Percentiles rank a stretch among this genome's conserved stretches.
Conservation (phyloP, 2,888 invertebrate genomes). For the Lepidonotus clava region DNA sequence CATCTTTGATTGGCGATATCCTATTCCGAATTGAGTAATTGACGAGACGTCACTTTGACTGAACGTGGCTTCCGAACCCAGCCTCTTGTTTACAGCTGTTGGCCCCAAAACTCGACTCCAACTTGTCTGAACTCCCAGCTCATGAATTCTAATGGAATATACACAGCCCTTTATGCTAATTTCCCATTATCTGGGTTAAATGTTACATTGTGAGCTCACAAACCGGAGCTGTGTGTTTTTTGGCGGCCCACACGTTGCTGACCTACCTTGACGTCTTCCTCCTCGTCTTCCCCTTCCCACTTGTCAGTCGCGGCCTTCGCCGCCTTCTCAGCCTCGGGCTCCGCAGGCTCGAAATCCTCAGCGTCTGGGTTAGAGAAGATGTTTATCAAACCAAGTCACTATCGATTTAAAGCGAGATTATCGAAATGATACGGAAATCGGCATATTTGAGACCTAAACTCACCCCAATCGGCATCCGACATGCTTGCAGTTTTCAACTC, state of each 20-base stretch:
- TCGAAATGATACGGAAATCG: slow-evolving; percentile 12
- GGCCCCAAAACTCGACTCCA: too few species aligned
- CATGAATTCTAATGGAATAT: too few species aligned
- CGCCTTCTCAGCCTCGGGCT: slow-evolving; percentile 65
- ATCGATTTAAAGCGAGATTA: not conserved
- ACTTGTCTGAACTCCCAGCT: too few species aligned
- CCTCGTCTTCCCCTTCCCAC: slow-evolving; percentile 80
- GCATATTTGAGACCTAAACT: not conserved
- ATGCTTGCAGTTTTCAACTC: slow-evolving; percentile 55
- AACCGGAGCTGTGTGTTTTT: not conserved
- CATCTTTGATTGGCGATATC: too few species aligned
- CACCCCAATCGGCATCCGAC: slow-evolving; percentile 66
- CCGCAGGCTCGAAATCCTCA: slow-evolving; percentile 76
- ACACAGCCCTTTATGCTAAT: not conserved
- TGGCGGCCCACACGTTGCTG: not conserved
- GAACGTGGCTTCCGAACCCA: too few species aligned
- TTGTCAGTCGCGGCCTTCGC: slow-evolving; percentile 69
- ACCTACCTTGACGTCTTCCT: slow-evolving; percentile 77
- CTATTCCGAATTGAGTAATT: too few species aligned
- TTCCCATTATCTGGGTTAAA: too few species aligned
- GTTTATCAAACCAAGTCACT: not conserved
- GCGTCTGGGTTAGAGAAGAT: slow-evolving; percentile 72
- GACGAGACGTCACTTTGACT: too few species aligned
- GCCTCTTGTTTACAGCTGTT: too few species aligned
- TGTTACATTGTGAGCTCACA: not conserved